A percentile compares a stretch with the other conserved stretches of the same genome.
These are phyloP conservation scores for Hymenopus coronatus DNA, from an alignment of 2,888 invertebrate species.

Conservation along the genomic window DNA sequence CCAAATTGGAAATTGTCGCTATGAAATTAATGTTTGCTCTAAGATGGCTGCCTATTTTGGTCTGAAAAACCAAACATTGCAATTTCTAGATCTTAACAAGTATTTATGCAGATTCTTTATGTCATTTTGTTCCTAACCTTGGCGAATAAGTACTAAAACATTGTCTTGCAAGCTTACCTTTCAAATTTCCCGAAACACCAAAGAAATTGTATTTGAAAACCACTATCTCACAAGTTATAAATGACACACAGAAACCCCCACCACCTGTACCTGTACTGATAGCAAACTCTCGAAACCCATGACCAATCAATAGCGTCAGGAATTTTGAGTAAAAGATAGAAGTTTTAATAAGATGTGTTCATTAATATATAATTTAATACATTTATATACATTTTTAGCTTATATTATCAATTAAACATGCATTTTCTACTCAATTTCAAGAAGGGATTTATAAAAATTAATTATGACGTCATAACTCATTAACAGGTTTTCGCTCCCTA, in stretches of 20 bases:
- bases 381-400: neutral
- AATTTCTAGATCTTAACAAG: neutral
- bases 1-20: neutral
- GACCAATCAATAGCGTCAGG: neutral
- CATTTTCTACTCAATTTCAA: neutral
- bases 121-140: neutral
- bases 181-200: neutral
- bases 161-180: neutral
- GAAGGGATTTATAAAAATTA: neutral
- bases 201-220: neutral
- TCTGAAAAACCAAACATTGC: neutral
- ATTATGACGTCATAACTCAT: neutral
- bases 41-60: neutral
- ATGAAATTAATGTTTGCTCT: neutral
- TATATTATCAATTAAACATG: neutral
- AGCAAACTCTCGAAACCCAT: neutral
- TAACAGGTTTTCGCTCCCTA: neutral
- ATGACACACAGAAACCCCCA: neutral
- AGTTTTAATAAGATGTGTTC: neutral
- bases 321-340: neutral
- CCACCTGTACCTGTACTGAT: neutral
- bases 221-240: neutral
- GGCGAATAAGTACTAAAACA: neutral
- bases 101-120: neutral
- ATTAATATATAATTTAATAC: neutral